Conservation (phyloP, 1,140 invertebrate species). For the Anastrepha obliqua region DNA sequence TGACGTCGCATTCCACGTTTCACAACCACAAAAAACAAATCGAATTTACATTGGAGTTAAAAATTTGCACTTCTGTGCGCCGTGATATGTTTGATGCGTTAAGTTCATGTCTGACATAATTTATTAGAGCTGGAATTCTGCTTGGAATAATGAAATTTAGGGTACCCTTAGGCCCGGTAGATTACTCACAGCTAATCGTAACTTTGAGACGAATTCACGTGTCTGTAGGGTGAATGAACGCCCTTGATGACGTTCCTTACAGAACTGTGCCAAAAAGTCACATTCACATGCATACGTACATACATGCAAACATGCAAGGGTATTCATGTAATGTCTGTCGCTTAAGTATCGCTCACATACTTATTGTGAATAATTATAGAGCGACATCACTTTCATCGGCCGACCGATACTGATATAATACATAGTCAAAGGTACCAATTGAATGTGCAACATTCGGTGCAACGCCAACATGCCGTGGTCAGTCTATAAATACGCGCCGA, state of each 20-base stretch:
- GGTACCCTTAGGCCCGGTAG: no score
- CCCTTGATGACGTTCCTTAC: slow-evolving; percentile 27
- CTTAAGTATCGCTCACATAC: not conserved
- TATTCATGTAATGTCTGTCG: slow-evolving; percentile 12
- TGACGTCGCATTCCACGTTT: no score
- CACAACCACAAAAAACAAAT: no score
- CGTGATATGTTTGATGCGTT: no score
- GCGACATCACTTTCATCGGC: slow-evolving; percentile 25
- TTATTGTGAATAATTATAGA: slow-evolving; percentile 41
- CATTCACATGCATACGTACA: not conserved
- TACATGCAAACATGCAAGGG: not conserved
- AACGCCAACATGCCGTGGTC: slow-evolving; percentile 34
- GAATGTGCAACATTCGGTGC: slow-evolving; percentile 4
- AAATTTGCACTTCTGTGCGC: no score
- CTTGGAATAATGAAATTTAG: no score
- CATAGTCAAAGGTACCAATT: slow-evolving; percentile 35
- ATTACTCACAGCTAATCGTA: no score
- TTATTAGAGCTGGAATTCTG: no score
- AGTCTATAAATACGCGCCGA: slow-evolving; percentile 48
- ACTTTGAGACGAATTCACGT: not conserved
- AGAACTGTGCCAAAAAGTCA: not conserved
- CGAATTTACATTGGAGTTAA: no score
- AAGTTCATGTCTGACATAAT: no score
- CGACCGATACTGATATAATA: not conserved
- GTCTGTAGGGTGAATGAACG: slow-evolving; percentile 36